Evolutionary conservation across 64 coral and sea anemone genomes (phyloP).

Genomic region (Porites lutea): DNA sequence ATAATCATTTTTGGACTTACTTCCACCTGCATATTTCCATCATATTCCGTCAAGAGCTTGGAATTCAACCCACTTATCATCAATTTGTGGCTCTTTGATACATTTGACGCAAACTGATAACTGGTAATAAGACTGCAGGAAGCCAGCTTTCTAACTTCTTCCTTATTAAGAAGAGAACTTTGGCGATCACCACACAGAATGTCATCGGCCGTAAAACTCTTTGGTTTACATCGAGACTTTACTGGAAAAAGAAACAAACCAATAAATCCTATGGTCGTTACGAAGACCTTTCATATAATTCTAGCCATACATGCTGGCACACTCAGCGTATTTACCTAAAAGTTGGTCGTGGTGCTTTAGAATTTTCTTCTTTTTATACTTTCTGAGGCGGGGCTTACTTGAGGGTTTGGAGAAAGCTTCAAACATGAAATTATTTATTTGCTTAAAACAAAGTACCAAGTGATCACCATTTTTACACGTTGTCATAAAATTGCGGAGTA

Average conservation of each 20-base stretch:
- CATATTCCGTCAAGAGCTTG: conserved; percentile 21
- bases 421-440: too few species aligned
- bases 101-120: conserved; percentile 21
- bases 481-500: too few species aligned
- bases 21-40: neutral
- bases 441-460: too few species aligned
- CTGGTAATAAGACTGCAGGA: conserved; percentile 35
- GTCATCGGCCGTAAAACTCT: conserved; percentile 4
- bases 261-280: too few species aligned
- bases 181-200: neutral
- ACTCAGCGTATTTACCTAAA: too few species aligned
- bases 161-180: neutral
- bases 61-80: conserved; percentile 1
- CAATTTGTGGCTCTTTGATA: neutral
- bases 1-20: neutral
- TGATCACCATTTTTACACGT: too few species aligned
- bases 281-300: too few species aligned
- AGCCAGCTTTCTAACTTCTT: neutral
- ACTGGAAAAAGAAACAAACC: neutral
- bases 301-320: too few species aligned
- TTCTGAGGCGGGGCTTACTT: too few species aligned
- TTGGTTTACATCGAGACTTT: neutral
- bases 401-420: too few species aligned
- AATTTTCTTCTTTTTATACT: too few species aligned
- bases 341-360: too few species aligned